These are phyloP conservation scores for Alligator mississippiensis DNA, from an alignment of 2,113 vertebrate species.

Conservation along the genomic window DNA sequence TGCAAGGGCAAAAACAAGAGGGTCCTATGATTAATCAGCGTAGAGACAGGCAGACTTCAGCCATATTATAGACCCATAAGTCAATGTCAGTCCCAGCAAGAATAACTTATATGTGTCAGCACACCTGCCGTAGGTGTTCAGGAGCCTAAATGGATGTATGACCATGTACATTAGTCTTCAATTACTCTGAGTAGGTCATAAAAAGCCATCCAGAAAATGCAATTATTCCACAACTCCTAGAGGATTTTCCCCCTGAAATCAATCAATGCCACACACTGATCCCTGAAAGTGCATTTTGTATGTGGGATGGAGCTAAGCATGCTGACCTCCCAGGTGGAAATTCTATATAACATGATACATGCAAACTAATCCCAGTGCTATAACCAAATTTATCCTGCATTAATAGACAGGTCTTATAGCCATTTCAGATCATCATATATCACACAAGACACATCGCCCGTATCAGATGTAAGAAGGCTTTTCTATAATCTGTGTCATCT, in stretches of 20 bases:
- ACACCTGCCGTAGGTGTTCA: neutral
- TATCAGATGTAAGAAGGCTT: neutral
- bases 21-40: neutral
- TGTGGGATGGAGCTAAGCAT: neutral
- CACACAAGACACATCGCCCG: neutral
- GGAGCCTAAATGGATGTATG: constrained; percentile 35
- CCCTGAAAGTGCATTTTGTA: neutral
- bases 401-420: neutral
- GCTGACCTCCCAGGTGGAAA: neutral
- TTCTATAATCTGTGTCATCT: neutral
- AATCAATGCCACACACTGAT: neutral
- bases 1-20: neutral
- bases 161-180: neutral
- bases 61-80: neutral
- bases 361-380: neutral
- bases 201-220: constrained; percentile 2
- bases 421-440: neutral
- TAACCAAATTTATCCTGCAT: neutral
- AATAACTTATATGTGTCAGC: neutral
- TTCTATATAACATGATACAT: neutral
- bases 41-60: neutral
- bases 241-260: constrained; percentile 9
- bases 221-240: neutral
- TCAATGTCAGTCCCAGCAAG: neutral
- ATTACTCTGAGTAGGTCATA: constrained; percentile 4